A percentile compares a stretch with the other conserved stretches of the same genome.
Conservation (phyloP, 2,888 invertebrate genomes). For the Nemotelus pantherinus region DNA sequence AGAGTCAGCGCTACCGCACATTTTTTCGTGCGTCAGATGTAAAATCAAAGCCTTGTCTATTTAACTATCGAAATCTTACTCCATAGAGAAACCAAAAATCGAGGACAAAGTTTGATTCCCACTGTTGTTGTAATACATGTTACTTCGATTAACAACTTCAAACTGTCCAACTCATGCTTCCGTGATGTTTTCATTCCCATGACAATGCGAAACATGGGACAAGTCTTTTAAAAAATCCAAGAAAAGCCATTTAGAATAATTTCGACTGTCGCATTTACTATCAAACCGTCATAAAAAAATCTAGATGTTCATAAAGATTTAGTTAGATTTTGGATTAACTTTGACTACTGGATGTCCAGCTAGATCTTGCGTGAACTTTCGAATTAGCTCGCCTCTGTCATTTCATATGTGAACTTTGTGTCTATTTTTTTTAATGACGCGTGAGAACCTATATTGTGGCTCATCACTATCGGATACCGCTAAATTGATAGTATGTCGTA, state of each 20-base stretch:
- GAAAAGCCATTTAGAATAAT: constrained; percentile 15
- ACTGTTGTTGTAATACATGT: no score
- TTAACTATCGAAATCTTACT: no score
- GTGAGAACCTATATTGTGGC: not conserved
- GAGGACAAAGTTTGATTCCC: no score
- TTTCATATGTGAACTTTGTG: no score
- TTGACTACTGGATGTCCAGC: not conserved
- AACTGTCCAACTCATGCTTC: no score
- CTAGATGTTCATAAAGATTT: constrained; percentile 8
- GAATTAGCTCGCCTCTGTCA: no score
- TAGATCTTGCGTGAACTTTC: no score
- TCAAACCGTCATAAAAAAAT: constrained; percentile 18
- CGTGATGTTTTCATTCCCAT: not conserved
- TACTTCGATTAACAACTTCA: no score
- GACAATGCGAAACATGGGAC: constrained; percentile 9
- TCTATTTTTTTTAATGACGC: not conserved
- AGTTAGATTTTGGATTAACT: not conserved
- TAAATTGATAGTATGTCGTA: constrained; percentile 16
- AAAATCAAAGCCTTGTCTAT: no score
- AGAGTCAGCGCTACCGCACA: no score
- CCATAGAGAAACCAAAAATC: no score
- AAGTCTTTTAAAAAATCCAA: not conserved
- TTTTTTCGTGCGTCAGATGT: no score
- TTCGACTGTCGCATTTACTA: constrained; percentile 39
- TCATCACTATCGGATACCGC: not conserved